A percentile compares a stretch with the other conserved stretches of the same genome.
These are phyloP conservation scores for Brienomyrus brachyistius DNA, from an alignment of 2,113 vertebrate genomes.

Conservation along the genomic window DNA sequence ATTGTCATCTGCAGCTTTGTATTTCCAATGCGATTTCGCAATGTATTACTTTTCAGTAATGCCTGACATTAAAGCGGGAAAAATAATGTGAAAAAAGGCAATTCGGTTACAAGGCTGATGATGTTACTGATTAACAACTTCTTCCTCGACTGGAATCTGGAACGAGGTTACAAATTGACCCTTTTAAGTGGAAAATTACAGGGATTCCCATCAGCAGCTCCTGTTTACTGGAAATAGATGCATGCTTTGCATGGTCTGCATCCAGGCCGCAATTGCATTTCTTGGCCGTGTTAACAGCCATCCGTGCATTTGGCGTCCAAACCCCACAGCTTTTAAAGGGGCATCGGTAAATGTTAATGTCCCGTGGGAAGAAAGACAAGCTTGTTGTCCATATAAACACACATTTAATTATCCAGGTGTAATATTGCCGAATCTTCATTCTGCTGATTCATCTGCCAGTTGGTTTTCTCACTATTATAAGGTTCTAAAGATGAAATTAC, in stretches of 20 bases:
- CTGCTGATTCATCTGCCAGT: constrained; percentile 36
- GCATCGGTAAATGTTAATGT: constrained; percentile 38
- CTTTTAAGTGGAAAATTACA: neutral
- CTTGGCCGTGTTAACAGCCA: constrained; percentile 35
- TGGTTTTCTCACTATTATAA: neutral
- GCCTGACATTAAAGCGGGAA: neutral
- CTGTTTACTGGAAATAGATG: neutral
- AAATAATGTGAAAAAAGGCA: neutral
- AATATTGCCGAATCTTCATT: constrained; percentile 63
- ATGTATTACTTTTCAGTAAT: neutral
- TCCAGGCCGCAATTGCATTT: constrained; percentile 37
- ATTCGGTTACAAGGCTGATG: neutral
- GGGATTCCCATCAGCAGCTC: neutral
- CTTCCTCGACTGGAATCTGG: neutral
- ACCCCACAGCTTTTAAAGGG: constrained; percentile 33
- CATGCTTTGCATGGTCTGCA: neutral
- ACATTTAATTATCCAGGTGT: constrained; percentile 64
- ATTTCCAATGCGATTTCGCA: neutral
- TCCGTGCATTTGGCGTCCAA: constrained; percentile 29
- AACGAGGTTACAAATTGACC: neutral
- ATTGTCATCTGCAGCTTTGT: neutral
- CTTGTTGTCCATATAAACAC: constrained; percentile 53
- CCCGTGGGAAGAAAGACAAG: constrained; percentile 28
- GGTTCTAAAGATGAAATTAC: neutral
- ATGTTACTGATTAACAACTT: neutral